Evolutionary conservation across 2,888 invertebrate species (phyloP).

Genomic region (Pachymerium ferrugineum): DNA sequence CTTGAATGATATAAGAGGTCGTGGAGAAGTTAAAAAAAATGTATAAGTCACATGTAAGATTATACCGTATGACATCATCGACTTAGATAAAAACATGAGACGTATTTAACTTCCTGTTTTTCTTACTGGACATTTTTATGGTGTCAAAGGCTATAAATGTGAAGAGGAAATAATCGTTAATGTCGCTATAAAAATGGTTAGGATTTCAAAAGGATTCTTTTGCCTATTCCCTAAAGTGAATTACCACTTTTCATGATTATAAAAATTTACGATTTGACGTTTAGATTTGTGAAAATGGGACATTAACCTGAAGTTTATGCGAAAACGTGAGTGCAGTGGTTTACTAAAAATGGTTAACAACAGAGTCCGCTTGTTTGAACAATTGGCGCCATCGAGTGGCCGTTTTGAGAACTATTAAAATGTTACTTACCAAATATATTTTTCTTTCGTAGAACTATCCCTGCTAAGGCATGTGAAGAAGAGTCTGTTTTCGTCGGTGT

Average conservation of each 20-base stretch:
- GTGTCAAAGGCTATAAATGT: background rate
- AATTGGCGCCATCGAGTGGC: no score
- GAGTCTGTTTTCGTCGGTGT: background rate
- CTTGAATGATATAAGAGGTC: constrained; percentile 9
- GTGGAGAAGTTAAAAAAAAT: background rate
- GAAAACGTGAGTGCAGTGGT: no score
- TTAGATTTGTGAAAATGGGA: no score
- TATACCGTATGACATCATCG: constrained; percentile 1
- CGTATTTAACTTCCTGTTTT: background rate
- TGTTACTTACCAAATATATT: background rate
- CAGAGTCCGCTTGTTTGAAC: no score
- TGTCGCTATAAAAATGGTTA: background rate
- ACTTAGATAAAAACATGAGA: background rate
- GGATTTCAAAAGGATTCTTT: no score
- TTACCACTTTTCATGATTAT: no score
- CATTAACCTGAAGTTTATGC: no score
- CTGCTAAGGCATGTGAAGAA: background rate
- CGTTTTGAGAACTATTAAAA: no score
- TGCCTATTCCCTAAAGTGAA: no score
- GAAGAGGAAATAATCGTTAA: background rate
- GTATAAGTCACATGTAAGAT: background rate
- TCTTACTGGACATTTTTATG: background rate
- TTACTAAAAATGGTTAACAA: no score
- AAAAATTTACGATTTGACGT: no score
- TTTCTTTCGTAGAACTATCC: background rate